These are phyloP conservation scores for Anagyrus pseudococci DNA, from an alignment of 2,888 invertebrate species.

Conservation along the genomic window DNA sequence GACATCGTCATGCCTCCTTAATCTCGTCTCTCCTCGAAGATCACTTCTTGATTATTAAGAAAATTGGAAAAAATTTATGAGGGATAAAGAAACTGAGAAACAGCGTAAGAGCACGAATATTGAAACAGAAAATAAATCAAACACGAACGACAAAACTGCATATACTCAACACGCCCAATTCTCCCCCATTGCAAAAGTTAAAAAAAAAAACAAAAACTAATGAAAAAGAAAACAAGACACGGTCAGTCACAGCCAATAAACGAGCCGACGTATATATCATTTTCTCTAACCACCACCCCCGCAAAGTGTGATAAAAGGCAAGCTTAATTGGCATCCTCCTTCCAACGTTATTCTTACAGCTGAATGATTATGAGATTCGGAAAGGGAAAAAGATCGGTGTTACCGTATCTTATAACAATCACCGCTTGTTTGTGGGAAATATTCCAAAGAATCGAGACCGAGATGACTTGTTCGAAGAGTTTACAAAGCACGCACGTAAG, in stretches of 20 bases:
- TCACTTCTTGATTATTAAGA: constrained; percentile 37
- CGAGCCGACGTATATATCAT: constrained; percentile 53
- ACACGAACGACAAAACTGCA: background rate
- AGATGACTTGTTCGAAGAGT: constrained; percentile 99
- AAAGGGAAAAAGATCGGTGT: constrained; percentile 99
- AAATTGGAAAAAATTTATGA: constrained; percentile 15
- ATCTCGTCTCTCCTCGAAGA: constrained; percentile 46
- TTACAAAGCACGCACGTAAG: constrained; percentile 99
- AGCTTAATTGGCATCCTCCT: constrained; percentile 70
- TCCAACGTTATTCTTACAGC: constrained; percentile 92
- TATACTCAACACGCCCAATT: background rate
- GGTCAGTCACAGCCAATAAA: constrained; percentile 57
- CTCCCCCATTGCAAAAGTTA: no score
- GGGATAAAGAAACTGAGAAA: constrained; percentile 24
- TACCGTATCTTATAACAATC: constrained; percentile 99
- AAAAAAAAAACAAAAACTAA: no score
- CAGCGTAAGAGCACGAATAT: constrained; percentile 13
- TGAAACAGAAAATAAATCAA: background rate
- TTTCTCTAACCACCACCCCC: constrained; percentile 40
- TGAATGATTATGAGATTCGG: constrained; percentile 99
- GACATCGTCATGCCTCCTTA: constrained; percentile 4
- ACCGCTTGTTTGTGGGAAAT: constrained; percentile 99
- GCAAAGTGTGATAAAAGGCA: constrained; percentile 48
- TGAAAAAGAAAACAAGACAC: no score
- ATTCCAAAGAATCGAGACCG: constrained; percentile 99